Evolutionary conservation across 2,797 vertebrate species (phyloP).

Genomic region (Pterois miles): DNA sequence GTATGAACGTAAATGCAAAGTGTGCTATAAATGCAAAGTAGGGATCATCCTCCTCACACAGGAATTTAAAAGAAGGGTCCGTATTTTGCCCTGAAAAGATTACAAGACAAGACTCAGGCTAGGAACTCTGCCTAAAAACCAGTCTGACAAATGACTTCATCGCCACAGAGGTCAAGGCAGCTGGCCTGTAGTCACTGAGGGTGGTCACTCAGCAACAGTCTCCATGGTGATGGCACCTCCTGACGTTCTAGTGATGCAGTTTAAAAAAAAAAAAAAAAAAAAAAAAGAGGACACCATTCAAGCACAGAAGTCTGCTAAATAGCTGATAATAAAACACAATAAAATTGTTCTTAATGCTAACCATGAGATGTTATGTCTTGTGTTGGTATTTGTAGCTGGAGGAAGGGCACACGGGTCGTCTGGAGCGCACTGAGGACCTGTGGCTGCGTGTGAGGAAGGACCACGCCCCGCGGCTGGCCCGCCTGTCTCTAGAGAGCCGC

Average conservation of each 20-base stretch:
- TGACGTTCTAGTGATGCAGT: not conserved
- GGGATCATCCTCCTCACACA: not conserved
- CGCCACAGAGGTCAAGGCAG: not conserved
- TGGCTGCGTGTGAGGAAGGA: slow-evolving; percentile 98
- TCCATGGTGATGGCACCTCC: not conserved
- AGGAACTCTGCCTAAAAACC: not conserved
- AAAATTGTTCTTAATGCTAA: not conserved
- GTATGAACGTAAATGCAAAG: not conserved
- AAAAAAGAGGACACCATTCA: too few relatives aligned
- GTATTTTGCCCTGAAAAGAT: not conserved
- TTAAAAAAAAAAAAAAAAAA: not conserved
- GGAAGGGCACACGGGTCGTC: slow-evolving; percentile 93
- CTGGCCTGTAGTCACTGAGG: not conserved
- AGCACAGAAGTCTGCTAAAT: not conserved
- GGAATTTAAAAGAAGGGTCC: not conserved
- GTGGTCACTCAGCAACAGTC: not conserved
- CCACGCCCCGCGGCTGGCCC: slow-evolving; percentile 93
- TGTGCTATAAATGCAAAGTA: not conserved
- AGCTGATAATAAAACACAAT: not conserved
- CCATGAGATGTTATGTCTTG: slow-evolving; percentile 12
- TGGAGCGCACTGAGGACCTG: slow-evolving; percentile 96
- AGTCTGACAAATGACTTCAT: slow-evolving; percentile 5
- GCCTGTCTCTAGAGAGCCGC: slow-evolving; percentile 95
- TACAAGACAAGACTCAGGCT: not conserved
- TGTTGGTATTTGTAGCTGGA: slow-evolving; percentile 85